These are phyloP conservation scores for Stomatorhinus ivindoensis DNA, from an alignment of 2,113 vertebrate species.

Conservation along the genomic window DNA sequence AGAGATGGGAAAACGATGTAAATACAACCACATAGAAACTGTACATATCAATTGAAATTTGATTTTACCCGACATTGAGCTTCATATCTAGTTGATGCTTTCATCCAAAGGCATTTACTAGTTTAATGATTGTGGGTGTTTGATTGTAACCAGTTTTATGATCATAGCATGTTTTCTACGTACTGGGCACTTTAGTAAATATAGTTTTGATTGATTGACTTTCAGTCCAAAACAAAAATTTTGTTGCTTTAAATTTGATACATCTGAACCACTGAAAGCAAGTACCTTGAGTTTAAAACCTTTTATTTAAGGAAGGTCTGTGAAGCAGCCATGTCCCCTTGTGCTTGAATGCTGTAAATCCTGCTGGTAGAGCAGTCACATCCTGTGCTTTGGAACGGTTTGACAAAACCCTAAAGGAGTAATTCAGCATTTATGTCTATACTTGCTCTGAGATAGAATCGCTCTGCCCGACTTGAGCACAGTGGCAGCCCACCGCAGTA, in stretches of 20 bases:
- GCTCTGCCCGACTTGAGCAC: not conserved
- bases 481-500: not conserved
- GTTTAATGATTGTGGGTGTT: not conserved
- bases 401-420: not conserved
- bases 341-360: not conserved
- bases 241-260: not conserved
- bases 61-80: not conserved
- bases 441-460: not conserved
- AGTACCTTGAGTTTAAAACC: not conserved
- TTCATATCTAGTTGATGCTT: not conserved
- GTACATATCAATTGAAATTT: not conserved
- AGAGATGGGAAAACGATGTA: constrained; percentile 30
- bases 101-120: not conserved
- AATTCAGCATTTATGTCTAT: constrained; percentile 1
- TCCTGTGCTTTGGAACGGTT: not conserved
- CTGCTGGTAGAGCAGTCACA: not conserved
- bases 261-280: not conserved
- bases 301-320: not conserved
- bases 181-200: not conserved
- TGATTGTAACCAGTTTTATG: not conserved
- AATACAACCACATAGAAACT: not conserved
- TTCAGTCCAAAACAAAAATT: not conserved
- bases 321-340: not conserved
- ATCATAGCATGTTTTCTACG: not conserved
- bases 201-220: not conserved